Base-by-base conservation (phyloP, 2,888 invertebrate genomes). In the Hyppa rectilinea region DNA sequence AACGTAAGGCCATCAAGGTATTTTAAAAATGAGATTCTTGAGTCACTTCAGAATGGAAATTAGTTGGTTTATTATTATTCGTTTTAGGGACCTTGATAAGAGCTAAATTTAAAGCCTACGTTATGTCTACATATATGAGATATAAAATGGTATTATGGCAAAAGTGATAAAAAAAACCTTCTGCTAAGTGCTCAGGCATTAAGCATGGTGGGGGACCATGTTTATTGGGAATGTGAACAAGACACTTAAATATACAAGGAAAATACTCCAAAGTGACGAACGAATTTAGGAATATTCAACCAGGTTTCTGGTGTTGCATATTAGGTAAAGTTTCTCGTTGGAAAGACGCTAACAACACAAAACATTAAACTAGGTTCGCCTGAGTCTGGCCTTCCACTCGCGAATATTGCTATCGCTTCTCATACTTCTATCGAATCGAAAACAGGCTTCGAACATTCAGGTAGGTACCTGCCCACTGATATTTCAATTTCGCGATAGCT, bases 401-500 rank as follows among this genome's bases (percentile, higher is more conserved):
- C 45, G 17, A 68, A 80, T 62, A 68, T 52, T 52, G 55, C 58
- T 69, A 78, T 65, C 53, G 43, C 38, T 43, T 50, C 58, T 72
- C 52, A 72, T 65, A 68, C 45, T 60, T 66, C 59, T 59, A 64
- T 69, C 49, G 50, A 36, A 77, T 66, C 67, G 31, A 75, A 78
- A 80, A 82, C 80, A 52, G 47, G 75, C 75, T 75, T 60, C 40
- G 47, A 65, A 71, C 55, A 59, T 82, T 71, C 82, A 61, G 36
- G 74, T 71, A 61, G 36, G 74, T 71, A 75, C 63, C 70, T 63
- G 43, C 50, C 63, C 43, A 82, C 81, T 67, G 77, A 84, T 82
- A 82, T 84, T 80, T 80, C 80, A 82, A 84, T 80, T 84, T 75
- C 38, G 43, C 72, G 76, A 80, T 81, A 81, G 77, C 77, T 81